These are phyloP conservation scores for Luperina testacea DNA, from an alignment of 2,888 invertebrate species.

Conservation along the genomic window DNA sequence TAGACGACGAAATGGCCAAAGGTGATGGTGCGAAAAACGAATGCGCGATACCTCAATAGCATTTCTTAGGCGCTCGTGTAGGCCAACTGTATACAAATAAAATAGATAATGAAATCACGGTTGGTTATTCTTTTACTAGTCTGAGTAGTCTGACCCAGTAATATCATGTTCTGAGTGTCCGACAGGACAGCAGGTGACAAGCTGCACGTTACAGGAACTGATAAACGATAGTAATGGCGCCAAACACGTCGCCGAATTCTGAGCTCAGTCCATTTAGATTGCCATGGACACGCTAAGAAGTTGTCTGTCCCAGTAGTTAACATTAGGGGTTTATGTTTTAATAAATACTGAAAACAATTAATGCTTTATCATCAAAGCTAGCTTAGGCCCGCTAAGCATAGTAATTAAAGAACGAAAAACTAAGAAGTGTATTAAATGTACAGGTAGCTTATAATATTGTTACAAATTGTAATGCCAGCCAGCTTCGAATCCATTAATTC, in stretches of 20 bases:
- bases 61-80: neutral
- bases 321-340: neutral
- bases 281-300: too few relatives aligned
- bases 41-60: neutral
- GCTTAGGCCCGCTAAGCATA: neutral
- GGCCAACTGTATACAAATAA: neutral
- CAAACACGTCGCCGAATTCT: too few relatives aligned
- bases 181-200: too few relatives aligned
- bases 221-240: too few relatives aligned
- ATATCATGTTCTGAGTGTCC: too few relatives aligned
- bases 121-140: neutral
- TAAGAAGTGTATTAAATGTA: neutral
- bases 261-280: too few relatives aligned
- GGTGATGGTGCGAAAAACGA: neutral
- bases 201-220: too few relatives aligned
- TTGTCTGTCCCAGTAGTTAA: neutral
- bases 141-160: too few relatives aligned
- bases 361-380: neutral
- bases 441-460: neutral
- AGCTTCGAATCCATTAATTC: constrained; percentile 8
- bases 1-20: neutral
- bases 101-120: neutral
- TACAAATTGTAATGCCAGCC: neutral
- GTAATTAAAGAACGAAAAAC: neutral
- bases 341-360: neutral